Evolutionary conservation across 2,797 vertebrate genomes (phyloP).

Genomic region (Cichlasoma orientale): DNA sequence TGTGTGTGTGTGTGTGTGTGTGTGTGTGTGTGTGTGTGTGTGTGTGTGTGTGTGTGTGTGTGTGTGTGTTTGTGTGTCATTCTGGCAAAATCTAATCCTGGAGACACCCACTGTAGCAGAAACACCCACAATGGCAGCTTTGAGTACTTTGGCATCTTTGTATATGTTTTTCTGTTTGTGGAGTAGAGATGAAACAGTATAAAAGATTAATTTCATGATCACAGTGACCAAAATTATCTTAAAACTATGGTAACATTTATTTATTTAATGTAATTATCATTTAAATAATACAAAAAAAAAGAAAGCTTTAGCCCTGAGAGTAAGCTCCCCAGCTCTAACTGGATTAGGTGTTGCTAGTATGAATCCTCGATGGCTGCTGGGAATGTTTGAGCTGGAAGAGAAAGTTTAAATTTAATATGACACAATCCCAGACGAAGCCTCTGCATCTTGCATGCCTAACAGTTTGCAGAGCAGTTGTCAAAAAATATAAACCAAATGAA

Average conservation of each 20-base stretch:
- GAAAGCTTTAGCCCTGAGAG: background rate
- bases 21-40: background rate
- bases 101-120: background rate
- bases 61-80: background rate
- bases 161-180: background rate
- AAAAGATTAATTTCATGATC: background rate
- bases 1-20: too few relatives aligned
- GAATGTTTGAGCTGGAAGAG: slow-evolving; percentile 5
- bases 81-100: background rate
- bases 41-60: background rate
- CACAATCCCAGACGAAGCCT: slow-evolving; percentile 44
- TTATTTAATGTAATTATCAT: background rate
- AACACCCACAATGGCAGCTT: background rate
- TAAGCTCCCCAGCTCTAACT: background rate
- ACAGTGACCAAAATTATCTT: background rate
- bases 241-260: background rate
- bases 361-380: slow-evolving; percentile 18
- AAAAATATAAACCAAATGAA: slow-evolving; percentile 47
- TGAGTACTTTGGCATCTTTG: background rate
- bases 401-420: slow-evolving; percentile 42
- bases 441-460: slow-evolving; percentile 6
- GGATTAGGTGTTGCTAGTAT: background rate
- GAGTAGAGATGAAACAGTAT: background rate
- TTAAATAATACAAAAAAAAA: background rate
- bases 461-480: slow-evolving; percentile 28